These are phyloP conservation scores for Sclerodermus sp. DNA, from an alignment of 2,888 invertebrate genomes.

Conservation along the genomic window DNA sequence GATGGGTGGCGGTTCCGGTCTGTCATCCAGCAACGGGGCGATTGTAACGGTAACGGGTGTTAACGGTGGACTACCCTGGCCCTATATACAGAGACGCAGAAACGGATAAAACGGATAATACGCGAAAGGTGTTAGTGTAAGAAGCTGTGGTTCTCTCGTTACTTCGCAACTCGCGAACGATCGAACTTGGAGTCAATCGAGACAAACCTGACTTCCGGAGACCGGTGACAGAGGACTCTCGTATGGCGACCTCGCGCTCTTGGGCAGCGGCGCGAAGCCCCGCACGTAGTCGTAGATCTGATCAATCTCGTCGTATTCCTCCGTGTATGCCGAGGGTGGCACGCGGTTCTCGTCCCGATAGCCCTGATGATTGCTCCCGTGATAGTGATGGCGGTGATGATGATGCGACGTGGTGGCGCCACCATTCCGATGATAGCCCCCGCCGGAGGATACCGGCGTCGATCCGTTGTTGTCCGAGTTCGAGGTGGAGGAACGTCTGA, in stretches of 20 bases:
- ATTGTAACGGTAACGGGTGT: conserved; percentile 64
- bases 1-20: conserved; percentile 89
- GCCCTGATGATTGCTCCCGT: conserved; percentile 57
- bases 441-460: too few species aligned
- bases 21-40: conserved; percentile 62
- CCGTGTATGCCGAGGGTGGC: conserved; percentile 62
- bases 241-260: conserved; percentile 73
- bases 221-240: conserved; percentile 45
- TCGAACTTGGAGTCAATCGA: too few species aligned
- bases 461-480: conserved; percentile 71
- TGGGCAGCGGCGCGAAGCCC: conserved; percentile 88
- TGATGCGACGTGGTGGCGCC: conserved; percentile 51
- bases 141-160: too few species aligned
- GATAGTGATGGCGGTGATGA: conserved; percentile 62
- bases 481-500: conserved; percentile 75
- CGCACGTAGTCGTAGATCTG: conserved; percentile 95
- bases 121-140: too few species aligned
- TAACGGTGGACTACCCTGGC: conserved; percentile 42
- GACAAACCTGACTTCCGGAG: conserved; percentile 23
- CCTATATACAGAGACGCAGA: neutral
- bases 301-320: conserved; percentile 94
- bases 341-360: conserved; percentile 69
- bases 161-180: too few species aligned
- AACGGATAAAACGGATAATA: too few species aligned
- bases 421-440: conserved; percentile 58